Evolutionary conservation across 2,113 vertebrate species (phyloP).

Genomic region (Pluvialis apricaria): DNA sequence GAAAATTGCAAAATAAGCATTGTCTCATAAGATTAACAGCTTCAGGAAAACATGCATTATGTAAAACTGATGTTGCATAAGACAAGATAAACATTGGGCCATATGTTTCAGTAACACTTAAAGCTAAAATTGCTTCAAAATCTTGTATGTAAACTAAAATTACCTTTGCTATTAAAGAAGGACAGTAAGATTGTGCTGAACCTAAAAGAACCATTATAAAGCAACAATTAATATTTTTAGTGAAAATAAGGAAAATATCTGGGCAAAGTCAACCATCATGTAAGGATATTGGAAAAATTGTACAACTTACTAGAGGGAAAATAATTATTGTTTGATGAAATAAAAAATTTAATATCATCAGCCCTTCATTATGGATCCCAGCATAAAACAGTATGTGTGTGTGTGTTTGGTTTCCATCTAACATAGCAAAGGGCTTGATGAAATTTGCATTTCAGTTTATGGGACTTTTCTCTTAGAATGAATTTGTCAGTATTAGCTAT

Average conservation of each 20-base stretch:
- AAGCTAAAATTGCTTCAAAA: not conserved
- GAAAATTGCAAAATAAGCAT: not conserved
- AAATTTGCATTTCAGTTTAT: not conserved
- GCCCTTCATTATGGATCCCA: not conserved
- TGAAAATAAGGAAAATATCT: not conserved
- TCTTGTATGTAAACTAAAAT: not conserved
- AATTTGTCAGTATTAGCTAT: not conserved
- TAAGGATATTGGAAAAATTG: not conserved
- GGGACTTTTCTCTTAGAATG: not conserved
- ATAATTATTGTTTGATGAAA: too few species aligned
- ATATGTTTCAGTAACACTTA: not conserved
- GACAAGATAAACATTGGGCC: not conserved
- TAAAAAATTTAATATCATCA: not conserved
- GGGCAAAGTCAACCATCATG: not conserved
- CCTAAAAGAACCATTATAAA: not conserved
- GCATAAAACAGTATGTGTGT: not conserved
- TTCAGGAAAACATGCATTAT: not conserved
- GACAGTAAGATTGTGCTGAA: not conserved
- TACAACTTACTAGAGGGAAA: too few species aligned
- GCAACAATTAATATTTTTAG: not conserved
- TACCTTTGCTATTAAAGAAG: not conserved
- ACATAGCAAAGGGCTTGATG: fast-evolving
- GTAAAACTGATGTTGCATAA: constrained; percentile 11
- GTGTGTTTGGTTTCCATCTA: not conserved
- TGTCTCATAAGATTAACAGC: not conserved